phyloP scores from a whole-genome alignment of 2,113 vertebrate genomes.

The Gopherus flavomarginatus region DNA sequence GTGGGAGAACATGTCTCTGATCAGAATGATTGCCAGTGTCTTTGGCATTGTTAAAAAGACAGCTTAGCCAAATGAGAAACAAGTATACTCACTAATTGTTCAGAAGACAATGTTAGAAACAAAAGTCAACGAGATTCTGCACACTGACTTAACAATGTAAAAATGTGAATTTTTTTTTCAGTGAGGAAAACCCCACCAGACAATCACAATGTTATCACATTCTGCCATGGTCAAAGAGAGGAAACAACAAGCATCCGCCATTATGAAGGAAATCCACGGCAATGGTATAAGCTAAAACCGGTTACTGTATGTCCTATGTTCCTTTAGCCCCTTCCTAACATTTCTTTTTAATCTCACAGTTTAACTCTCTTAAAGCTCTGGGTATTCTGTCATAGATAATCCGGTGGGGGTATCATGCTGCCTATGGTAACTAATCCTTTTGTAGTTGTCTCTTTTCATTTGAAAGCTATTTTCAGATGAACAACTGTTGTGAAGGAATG shows the following conservation, averaged over 20 bases:
- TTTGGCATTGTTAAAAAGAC: neutral
- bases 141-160: conserved; percentile 35
- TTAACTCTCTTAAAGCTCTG: conserved; percentile 63
- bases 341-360: conserved; percentile 62
- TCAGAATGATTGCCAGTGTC: conserved; percentile 8
- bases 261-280: conserved; percentile 91
- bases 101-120: neutral
- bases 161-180: conserved; percentile 76
- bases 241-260: conserved; percentile 91
- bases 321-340: conserved; percentile 18
- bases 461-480: conserved; percentile 91
- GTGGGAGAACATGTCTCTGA: neutral
- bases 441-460: conserved; percentile 87
- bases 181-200: conserved; percentile 61
- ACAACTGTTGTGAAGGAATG: conserved; percentile 88
- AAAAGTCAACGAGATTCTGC: neutral
- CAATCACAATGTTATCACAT: conserved; percentile 86
- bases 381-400: conserved; percentile 83
- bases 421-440: conserved; percentile 88
- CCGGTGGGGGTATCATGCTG: conserved; percentile 78
- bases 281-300: conserved; percentile 81
- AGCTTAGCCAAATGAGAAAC: conserved; percentile 12
- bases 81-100: conserved; percentile 4
- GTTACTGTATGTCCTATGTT: conserved; percentile 29
- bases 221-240: conserved; percentile 88